phyloP scores from a whole-genome alignment of 2,113 vertebrate genomes.

The Arvicanthis niloticus region DNA sequence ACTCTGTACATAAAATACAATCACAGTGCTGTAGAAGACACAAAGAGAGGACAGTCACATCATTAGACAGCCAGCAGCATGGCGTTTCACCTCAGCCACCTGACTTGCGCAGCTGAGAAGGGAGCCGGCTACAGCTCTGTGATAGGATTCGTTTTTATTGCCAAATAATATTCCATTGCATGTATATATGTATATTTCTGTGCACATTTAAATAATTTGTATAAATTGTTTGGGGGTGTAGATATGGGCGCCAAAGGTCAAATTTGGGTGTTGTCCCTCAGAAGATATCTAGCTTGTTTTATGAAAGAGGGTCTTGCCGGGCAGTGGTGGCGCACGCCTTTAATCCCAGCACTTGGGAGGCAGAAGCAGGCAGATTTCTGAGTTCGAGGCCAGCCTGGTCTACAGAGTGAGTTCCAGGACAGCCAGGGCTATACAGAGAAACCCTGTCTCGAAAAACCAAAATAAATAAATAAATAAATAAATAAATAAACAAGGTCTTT shows the following conservation, averaged over 20 bases:
- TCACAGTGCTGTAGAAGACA: conserved; percentile 88
- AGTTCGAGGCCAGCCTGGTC: no score
- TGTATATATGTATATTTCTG: background rate
- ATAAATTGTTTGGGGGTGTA: background rate
- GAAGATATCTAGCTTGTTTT: background rate
- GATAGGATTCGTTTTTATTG: background rate
- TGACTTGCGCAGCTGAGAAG: background rate
- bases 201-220: background rate
- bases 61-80: rapidly evolving
- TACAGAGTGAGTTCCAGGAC: no score
- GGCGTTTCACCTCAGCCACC: background rate
- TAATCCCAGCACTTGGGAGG: no score
- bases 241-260: background rate
- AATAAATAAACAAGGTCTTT: no score
- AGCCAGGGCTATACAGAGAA: no score
- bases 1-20: conserved; percentile 90
- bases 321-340: no score
- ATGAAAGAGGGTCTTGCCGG: background rate
- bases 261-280: background rate
- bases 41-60: background rate
- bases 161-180: background rate
- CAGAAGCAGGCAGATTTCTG: no score
- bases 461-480: no score
- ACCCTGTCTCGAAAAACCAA: no score
- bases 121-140: rapidly evolving